Conservation (phyloP, 2,888 invertebrate species). For the Apamea sordens region DNA sequence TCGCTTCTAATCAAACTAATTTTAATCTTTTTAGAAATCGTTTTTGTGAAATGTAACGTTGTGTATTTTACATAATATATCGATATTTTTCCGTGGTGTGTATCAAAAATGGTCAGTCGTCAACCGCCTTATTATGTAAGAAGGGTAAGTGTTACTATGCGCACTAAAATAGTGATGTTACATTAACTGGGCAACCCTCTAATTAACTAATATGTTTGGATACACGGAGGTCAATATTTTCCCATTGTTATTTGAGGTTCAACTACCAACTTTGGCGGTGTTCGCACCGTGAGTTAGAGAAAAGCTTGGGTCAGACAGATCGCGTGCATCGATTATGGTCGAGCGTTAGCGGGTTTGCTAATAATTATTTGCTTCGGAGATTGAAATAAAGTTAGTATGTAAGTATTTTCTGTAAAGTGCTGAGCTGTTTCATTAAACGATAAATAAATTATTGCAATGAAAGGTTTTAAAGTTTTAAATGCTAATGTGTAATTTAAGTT, state of each 20-base stretch:
- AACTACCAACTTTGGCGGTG: neutral
- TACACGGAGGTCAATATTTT: slow-evolving; percentile 30
- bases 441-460: neutral
- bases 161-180: neutral
- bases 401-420: neutral
- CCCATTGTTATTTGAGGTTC: neutral
- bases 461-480: too few species aligned
- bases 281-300: neutral
- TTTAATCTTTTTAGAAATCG: neutral
- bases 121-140: neutral
- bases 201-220: slow-evolving; percentile 27
- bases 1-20: neutral
- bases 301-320: neutral
- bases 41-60: neutral
- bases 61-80: neutral
- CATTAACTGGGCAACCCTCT: neutral
- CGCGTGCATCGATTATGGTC: neutral
- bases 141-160: too few species aligned
- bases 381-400: neutral
- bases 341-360: neutral
- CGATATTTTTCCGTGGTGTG: neutral
- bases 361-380: too few species aligned
- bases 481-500: too few species aligned
- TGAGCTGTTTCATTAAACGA: neutral
- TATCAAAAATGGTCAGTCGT: neutral